Conservation (phyloP, 2,797 vertebrate species). For the Clarias fuscus region DNA sequence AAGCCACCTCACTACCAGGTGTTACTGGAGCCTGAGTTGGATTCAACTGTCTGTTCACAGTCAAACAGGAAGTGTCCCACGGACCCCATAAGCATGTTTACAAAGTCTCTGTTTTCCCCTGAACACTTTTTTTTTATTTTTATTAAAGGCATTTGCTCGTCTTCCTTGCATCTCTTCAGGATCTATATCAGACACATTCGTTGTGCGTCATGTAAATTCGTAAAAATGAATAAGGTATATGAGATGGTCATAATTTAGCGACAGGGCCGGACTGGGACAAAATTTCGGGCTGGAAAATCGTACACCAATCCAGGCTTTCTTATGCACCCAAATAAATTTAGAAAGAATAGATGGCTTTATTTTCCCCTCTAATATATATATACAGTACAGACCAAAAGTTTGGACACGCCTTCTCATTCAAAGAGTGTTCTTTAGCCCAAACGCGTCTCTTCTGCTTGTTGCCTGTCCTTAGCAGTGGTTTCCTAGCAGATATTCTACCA, state of each 20-base stretch:
- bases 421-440: no score
- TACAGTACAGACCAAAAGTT: no score
- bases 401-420: no score
- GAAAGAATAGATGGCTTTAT: no score
- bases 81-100: background rate
- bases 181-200: background rate
- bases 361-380: no score
- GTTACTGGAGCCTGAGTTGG: background rate
- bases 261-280: background rate
- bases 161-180: background rate
- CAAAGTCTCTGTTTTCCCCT: background rate
- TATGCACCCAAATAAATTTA: no score
- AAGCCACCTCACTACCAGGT: background rate
- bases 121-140: background rate
- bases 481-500: no score
- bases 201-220: background rate
- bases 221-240: background rate
- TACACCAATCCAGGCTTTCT: no score
- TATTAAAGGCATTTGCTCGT: background rate
- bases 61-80: background rate
- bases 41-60: background rate
- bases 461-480: no score
- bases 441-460: no score
- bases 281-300: no score
- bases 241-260: background rate